Conservation (phyloP, 2,888 invertebrate genomes). For the Lasioglossum figueresi region DNA sequence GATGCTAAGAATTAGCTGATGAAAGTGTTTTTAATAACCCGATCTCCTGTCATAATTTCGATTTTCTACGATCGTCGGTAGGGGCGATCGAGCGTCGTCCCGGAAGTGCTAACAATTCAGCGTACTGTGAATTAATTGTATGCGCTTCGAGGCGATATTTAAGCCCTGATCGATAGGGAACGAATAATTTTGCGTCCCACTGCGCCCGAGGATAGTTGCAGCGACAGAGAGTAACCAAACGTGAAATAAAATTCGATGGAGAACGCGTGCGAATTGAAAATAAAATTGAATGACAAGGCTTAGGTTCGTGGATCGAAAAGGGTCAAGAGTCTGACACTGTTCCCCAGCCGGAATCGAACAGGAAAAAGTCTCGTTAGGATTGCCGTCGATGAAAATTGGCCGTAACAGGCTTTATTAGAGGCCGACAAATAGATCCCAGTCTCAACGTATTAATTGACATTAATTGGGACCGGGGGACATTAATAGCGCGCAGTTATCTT, state of each 20-base stretch:
- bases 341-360: background rate
- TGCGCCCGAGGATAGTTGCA: background rate
- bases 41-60: background rate
- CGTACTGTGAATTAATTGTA: background rate
- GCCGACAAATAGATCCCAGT: constrained; percentile 52
- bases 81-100: background rate
- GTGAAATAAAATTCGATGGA: background rate
- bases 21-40: background rate
- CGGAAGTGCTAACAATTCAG: background rate
- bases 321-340: constrained; percentile 13
- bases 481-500: constrained; percentile 60
- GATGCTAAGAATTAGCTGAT: background rate
- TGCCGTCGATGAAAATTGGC: constrained; percentile 58
- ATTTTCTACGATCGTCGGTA: background rate
- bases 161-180: background rate
- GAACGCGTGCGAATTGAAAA: background rate
- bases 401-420: constrained; percentile 53
- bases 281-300: background rate
- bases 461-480: constrained; percentile 63
- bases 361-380: constrained; percentile 31
- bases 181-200: background rate
- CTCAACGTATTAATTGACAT: constrained; percentile 66
- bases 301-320: background rate
- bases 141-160: background rate
- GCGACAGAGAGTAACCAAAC: background rate